Base-by-base conservation (phyloP, 2,797 vertebrate genomes). In the Paratrypauchen microcephalus region DNA sequence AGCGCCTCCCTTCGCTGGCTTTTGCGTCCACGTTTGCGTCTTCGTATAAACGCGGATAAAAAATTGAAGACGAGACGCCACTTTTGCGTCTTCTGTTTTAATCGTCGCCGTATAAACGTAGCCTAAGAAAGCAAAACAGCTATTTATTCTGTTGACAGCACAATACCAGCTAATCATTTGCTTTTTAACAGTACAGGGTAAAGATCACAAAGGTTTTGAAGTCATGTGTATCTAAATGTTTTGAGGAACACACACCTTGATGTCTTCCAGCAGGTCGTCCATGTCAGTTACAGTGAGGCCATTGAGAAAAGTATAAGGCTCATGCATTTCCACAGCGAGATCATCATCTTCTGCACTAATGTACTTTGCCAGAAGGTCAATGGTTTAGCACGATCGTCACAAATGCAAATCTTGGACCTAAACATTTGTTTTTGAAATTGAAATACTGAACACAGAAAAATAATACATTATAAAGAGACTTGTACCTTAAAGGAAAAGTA, bases 191-290 rank as follows among this genome's bases (percentile, higher is more conserved):
- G 16, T 50, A 18, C 50, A 21, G 50, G 32, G 3, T 36, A 61
- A 2, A 39, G n/a, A 41, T 12, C 21, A 55, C 21, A 21, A 56
- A 23, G 2, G n/a, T 21, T 55, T 16, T 15, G 12, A 13, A 13
- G 39, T 41, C 15, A 41, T 57, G 12, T 16, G 9, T 9, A 2
- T 58, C 5, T 58, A 26, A 18, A 28, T 26, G 4, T 59, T 59
- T 19, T 59, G 57, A 21, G 3, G 28, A 36, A 26, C 48, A 73
- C 81, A 32, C 32, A 98, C 98, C 95, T 98, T 97, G 69, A 99
- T 99, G 86, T 99, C 98, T 80, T 99, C 98, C 72, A 99, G 91
- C 70, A 99, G 93, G 79, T 99, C 98, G 2, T 99, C 98, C 96
- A 99, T 97, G 90, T 99, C 97, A 0, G 96, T 98, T 57, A 96